Evolutionary conservation across 2,797 vertebrate genomes (phyloP), one percentile per base, ranked within the genome.

Genomic region (Anguilla megastoma): DNA sequence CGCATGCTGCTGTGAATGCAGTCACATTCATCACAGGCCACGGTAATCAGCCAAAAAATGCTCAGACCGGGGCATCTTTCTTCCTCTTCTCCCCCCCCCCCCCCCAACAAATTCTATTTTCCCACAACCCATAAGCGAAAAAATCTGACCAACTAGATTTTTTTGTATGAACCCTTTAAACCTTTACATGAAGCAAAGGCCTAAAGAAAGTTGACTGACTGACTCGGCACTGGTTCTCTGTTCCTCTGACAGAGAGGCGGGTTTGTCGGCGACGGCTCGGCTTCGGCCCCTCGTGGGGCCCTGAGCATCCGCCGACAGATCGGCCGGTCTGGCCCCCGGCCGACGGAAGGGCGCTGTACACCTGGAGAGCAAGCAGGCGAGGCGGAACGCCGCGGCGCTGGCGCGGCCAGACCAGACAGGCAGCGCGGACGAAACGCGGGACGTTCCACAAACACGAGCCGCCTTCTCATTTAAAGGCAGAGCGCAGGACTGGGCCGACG

Each of bases 381-480:
- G 83, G 24, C 14, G 3, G 30, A 84, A 41, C 60, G 60, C 27
- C 84, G 33, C 12, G 27, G 30, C 16, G 10, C 30, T 66, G 33
- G 66, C 21, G n/a, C 30, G 60, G 85, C 84, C 84, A 85, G 63
- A 85, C n/a, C 85, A 66, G 85, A 66, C 58, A 85, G 52, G 10
- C 82, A n/a, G 48, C 24, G 1, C 18, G 12, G n/a, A 41, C 4
- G 9, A 7, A 58, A 60, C 30, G 21, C 8, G 14, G 12, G 24
- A 10, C 83, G 21, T 21, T 58, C 30, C n/a, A 54, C 16, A 27
- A 5, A 45, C 66, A 18, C 2, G 30, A 33, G 2, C 9, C 52
- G n/a, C 12, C 79, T 50, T 30, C 14, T 24, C 16, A 12, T 14
- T 85, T 48, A 16, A 63, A 85, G 33, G 2, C 60, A 21, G 60